Percentiles rank a stretch among this genome's conserved stretches.
Conservation (phyloP, 2,113 vertebrate genomes). For the Syngnathus scovelli region DNA sequence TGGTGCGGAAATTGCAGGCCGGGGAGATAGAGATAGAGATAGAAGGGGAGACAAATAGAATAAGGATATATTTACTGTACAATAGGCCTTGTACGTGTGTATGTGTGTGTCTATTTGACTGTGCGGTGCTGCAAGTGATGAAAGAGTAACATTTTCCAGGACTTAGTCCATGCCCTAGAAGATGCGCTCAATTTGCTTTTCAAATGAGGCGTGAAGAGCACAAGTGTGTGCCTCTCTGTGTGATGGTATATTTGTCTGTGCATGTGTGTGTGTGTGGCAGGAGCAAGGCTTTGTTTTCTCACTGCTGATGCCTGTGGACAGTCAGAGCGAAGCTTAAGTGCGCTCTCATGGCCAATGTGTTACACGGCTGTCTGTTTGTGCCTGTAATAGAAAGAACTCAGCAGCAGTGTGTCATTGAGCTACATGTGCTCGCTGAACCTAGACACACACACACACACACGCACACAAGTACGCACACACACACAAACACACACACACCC, state of each 20-base stretch:
- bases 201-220: constrained; percentile 73
- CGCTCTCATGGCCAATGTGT: constrained; percentile 55
- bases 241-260: constrained; percentile 50
- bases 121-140: constrained; percentile 33
- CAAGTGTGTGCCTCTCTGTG: constrained; percentile 39
- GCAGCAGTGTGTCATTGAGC: constrained; percentile 25
- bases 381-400: constrained; percentile 62
- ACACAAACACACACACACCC: constrained; percentile 15
- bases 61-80: constrained; percentile 59
- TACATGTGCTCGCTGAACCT: neutral
- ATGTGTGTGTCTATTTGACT: constrained; percentile 13
- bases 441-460: neutral
- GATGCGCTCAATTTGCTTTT: constrained; percentile 73
- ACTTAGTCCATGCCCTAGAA: constrained; percentile 58
- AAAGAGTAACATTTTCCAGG: constrained; percentile 56
- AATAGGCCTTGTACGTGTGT: constrained; percentile 15
- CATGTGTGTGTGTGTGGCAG: constrained; percentile 64
- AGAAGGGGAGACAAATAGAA: constrained; percentile 50
- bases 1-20: constrained; percentile 67
- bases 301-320: constrained; percentile 70
- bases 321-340: constrained; percentile 54
- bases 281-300: constrained; percentile 72
- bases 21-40: constrained; percentile 50
- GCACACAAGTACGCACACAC: too few species aligned
- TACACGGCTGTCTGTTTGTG: constrained; percentile 49